Evolutionary conservation across 2,888 invertebrate genomes (phyloP).

Genomic region (Archips xylosteana): DNA sequence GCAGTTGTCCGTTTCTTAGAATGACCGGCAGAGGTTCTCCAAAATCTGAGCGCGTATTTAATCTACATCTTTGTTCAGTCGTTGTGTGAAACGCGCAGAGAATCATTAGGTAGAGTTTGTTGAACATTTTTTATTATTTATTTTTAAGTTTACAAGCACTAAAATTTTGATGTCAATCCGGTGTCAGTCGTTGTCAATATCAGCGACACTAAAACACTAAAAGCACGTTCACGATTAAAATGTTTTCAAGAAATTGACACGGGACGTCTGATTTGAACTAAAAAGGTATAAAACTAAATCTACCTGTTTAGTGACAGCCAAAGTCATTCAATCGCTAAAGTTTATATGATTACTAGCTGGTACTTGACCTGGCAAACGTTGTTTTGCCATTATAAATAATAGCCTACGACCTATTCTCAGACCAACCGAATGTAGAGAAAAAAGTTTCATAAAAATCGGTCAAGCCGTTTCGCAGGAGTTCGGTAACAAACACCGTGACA

Average conservation of each 20-base stretch:
- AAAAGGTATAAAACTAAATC: neutral
- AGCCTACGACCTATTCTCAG: too few species aligned
- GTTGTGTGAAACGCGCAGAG: conserved; percentile 65
- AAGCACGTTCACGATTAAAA: neutral
- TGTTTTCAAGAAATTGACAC: neutral
- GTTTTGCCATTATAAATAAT: too few species aligned
- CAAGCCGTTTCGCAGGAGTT: too few species aligned
- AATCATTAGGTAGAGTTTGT: conserved; percentile 60
- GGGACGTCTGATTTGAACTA: neutral
- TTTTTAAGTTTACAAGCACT: neutral
- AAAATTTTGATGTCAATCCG: neutral
- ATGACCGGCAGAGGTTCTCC: conserved; percentile 70
- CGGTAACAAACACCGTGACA: too few species aligned
- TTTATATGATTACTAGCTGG: too few species aligned
- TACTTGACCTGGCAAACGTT: too few species aligned
- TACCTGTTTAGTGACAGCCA: neutral
- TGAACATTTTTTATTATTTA: conserved; percentile 54
- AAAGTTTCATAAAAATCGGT: too few species aligned
- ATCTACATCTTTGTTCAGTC: conserved; percentile 57
- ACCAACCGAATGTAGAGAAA: too few species aligned
- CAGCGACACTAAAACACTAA: neutral
- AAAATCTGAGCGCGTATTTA: conserved; percentile 68
- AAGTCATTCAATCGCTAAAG: neutral
- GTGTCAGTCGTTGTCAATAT: neutral
- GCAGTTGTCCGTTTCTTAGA: conserved; percentile 60